phyloP scores from a whole-genome alignment of 2,888 invertebrate species.

The Hypomecis atomaria region DNA sequence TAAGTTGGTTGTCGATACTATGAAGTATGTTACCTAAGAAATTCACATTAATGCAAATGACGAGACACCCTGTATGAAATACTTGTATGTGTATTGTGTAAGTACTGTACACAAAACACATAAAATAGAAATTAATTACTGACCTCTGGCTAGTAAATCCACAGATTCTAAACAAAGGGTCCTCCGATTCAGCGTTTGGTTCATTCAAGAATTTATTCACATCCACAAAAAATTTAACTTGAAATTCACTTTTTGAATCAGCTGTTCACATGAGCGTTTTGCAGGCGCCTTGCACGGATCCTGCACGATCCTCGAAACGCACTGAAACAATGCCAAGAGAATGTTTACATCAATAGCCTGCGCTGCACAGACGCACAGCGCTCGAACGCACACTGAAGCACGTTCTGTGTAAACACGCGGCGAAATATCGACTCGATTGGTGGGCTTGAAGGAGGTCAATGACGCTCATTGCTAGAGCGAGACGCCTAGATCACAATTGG shows the following conservation, averaged over 20 bases:
- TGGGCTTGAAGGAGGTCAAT: slow-evolving; percentile 74
- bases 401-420: slow-evolving; percentile 45
- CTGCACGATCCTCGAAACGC: slow-evolving; percentile 70
- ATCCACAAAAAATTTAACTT: slow-evolving; percentile 44
- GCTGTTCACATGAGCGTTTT: slow-evolving; percentile 67
- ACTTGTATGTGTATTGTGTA: no score
- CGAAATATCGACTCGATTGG: slow-evolving; percentile 65
- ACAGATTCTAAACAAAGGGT: slow-evolving; percentile 42
- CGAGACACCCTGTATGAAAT: background rate
- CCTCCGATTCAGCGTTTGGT: slow-evolving; percentile 5
- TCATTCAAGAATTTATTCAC: slow-evolving; percentile 34
- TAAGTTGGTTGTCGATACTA: no score
- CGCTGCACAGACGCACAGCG: slow-evolving; percentile 65
- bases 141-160: slow-evolving; percentile 39
- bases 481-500: slow-evolving; percentile 39
- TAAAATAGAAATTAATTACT: slow-evolving; percentile 23
- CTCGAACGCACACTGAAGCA: slow-evolving; percentile 62
- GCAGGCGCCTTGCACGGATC: slow-evolving; percentile 59
- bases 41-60: no score
- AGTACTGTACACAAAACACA: background rate
- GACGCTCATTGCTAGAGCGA: slow-evolving; percentile 64
- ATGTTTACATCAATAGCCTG: slow-evolving; percentile 80
- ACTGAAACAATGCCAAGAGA: slow-evolving; percentile 78
- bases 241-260: slow-evolving; percentile 52
- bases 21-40: no score